A percentile compares a stretch with the other conserved stretches of the same genome.
Conservation (phyloP, 2,113 vertebrate species). For the Oreochromis spilurus region DNA sequence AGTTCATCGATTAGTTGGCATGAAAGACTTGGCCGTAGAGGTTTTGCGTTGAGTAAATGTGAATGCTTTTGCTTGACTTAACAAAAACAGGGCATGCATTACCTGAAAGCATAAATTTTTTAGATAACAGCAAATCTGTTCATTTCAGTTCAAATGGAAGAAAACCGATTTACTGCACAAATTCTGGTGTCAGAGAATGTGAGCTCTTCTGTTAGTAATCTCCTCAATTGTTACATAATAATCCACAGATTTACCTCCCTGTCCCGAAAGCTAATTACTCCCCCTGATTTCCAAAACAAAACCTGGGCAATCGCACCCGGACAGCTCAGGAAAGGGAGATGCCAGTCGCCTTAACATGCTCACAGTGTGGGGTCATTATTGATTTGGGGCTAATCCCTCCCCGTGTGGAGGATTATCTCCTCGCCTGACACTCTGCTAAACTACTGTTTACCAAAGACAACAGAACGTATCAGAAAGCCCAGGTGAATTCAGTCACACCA, state of each 20-base stretch:
- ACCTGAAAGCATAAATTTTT: not conserved
- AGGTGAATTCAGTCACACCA: slow-evolving; percentile 7
- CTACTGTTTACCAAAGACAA: slow-evolving; percentile 43
- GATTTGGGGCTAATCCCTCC: slow-evolving; percentile 46
- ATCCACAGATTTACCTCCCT: not conserved
- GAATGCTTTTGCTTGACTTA: not conserved
- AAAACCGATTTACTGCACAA: not conserved
- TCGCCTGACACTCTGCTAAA: slow-evolving; percentile 8
- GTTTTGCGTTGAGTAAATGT: not conserved
- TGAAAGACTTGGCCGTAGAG: not conserved
- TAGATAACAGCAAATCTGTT: not conserved
- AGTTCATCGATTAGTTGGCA: not conserved
- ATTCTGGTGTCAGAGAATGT: not conserved
- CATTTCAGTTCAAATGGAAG: not conserved
- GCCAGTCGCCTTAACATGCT: not conserved
- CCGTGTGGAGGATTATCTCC: slow-evolving; percentile 41
- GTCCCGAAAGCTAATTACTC: not conserved
- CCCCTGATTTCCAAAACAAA: not conserved
- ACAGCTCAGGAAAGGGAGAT: not conserved
- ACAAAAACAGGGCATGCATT: not conserved
- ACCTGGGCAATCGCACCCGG: not conserved
- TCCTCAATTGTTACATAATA: not conserved
- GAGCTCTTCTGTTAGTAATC: not conserved
- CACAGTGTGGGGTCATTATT: slow-evolving; percentile 35
- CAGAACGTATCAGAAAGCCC: slow-evolving; percentile 5